Percentiles rank a stretch among this genome's conserved stretches.
These are phyloP conservation scores for Crotalus viridis DNA, from an alignment of 2,113 vertebrate genomes.

Conservation along the genomic window DNA sequence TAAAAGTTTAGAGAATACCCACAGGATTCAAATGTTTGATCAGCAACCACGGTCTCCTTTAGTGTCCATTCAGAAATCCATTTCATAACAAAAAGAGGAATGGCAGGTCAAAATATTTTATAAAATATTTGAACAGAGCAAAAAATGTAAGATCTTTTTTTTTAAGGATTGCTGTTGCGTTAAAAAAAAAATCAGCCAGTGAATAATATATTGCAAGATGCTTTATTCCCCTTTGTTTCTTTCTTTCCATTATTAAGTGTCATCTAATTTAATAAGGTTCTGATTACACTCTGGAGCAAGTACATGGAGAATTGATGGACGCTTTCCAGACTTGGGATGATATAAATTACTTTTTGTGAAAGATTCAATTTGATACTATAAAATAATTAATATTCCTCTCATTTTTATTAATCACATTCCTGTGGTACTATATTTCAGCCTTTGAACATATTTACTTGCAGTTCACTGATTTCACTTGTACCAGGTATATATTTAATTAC, in stretches of 20 bases:
- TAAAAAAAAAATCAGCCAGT: not conserved
- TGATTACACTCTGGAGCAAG: not conserved
- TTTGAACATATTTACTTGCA: not conserved
- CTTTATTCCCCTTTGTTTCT: not conserved
- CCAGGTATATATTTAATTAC: not conserved
- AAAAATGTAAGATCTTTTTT: not conserved
- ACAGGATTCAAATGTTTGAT: not conserved
- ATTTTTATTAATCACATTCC: not conserved
- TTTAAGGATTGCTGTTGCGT: not conserved
- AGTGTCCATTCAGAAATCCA: not conserved
- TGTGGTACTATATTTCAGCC: not conserved
- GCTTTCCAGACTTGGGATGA: not conserved
- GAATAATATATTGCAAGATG: not conserved
- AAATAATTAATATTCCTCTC: not conserved
- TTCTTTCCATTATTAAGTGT: not conserved
- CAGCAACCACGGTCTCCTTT: not conserved
- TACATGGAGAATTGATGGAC: not conserved
- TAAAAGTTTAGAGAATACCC: not conserved
- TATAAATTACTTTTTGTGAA: not conserved
- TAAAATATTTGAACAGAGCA: not conserved
- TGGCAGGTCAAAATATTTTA: not conserved
- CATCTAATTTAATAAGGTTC: not conserved
- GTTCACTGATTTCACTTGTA: not conserved
- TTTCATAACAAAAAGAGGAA: not conserved
- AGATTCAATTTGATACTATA: not conserved